Evolutionary conservation across 1,140 invertebrate genomes (phyloP).

Genomic region (Wiebesia pumilae): DNA sequence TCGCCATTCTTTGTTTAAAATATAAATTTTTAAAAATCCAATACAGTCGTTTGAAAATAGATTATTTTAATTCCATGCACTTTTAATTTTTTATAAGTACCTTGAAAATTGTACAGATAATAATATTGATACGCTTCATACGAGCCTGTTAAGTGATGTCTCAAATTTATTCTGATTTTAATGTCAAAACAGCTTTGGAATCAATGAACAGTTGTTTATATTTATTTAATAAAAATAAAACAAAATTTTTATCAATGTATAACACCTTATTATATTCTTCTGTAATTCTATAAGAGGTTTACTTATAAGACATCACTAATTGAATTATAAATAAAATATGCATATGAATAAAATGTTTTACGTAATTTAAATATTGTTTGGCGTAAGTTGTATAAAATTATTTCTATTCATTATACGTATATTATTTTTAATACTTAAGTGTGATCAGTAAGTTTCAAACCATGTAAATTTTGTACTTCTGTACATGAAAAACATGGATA

Average conservation of each 20-base stretch:
- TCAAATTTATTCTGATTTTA: neutral
- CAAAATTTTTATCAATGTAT: neutral
- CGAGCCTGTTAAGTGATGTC: neutral
- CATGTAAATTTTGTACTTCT: neutral
- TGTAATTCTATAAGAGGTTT: constrained; percentile 9
- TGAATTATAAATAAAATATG: constrained; percentile 14
- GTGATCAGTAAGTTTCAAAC: no score
- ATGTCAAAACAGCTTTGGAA: neutral
- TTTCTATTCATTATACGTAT: neutral
- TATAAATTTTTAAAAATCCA: no score
- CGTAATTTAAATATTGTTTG: neutral
- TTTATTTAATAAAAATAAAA: neutral
- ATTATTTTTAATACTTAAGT: no score
- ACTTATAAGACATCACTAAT: neutral
- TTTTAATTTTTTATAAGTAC: neutral
- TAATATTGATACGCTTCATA: neutral
- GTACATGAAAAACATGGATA: neutral
- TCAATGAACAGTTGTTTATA: neutral
- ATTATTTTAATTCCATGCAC: neutral
- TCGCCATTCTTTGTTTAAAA: neutral
- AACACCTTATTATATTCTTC: neutral
- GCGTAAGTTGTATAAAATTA: neutral
- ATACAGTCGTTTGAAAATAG: no score
- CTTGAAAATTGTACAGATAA: neutral
- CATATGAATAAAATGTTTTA: neutral